These are phyloP conservation scores for Axea sp. DNA, from an alignment of 2,888 invertebrate species.

Conservation along the genomic window DNA sequence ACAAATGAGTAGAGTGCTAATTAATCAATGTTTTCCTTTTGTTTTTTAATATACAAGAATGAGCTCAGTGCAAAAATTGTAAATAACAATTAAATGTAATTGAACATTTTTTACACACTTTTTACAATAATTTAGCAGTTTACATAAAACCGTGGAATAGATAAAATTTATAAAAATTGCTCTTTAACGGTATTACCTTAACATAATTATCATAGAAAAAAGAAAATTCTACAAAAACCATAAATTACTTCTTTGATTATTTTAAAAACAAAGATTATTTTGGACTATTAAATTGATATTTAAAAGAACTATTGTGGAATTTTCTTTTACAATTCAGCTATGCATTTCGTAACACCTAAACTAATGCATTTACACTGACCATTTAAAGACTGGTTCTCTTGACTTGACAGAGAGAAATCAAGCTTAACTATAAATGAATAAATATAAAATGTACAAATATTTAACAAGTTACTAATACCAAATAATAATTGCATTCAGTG, in stretches of 20 bases:
- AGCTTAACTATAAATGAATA: too few relatives aligned
- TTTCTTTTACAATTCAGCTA: constrained; percentile 30
- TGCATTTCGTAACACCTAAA: background rate
- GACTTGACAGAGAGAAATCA: too few relatives aligned
- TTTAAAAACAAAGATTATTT: too few relatives aligned
- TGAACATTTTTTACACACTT: constrained; percentile 8
- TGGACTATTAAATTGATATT: too few relatives aligned
- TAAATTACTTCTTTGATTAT: too few relatives aligned
- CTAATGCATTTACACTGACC: constrained; percentile 15
- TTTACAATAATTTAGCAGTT: constrained; percentile 1
- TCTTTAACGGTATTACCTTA: too few relatives aligned
- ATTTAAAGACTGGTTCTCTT: background rate
- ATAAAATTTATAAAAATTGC: too few relatives aligned
- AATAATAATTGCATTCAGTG: too few relatives aligned
- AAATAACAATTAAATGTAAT: constrained; percentile 1
- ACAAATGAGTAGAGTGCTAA: constrained; percentile 18
- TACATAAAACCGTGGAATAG: background rate
- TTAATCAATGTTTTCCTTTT: background rate
- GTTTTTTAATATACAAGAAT: background rate
- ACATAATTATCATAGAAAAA: background rate
- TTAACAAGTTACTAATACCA: too few relatives aligned
- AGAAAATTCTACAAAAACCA: constrained; percentile 18
- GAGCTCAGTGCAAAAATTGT: constrained; percentile 1
- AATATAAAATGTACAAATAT: too few relatives aligned
- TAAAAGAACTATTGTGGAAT: constrained; percentile 18